Evolutionary conservation across 2,888 invertebrate species (phyloP).

Genomic region (Rotaria magnacalcarata): DNA sequence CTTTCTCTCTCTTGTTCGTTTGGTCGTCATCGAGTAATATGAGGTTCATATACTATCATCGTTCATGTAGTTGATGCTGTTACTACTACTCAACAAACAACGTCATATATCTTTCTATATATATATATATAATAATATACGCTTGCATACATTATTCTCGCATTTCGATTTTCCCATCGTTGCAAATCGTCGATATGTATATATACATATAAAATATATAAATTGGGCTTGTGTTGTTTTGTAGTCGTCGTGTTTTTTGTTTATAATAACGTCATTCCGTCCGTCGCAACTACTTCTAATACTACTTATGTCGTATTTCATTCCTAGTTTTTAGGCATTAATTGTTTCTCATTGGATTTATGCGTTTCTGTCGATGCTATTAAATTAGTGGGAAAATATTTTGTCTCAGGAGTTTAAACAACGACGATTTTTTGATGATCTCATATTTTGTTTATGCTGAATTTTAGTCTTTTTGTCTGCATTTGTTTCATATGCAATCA

Average conservation of each 20-base stretch:
- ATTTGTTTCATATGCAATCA: neutral
- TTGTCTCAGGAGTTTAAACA: neutral
- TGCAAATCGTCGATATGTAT: constrained; percentile 4
- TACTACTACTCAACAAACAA: constrained; percentile 29
- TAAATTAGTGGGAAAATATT: neutral
- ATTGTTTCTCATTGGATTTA: neutral
- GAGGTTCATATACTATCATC: constrained; percentile 26
- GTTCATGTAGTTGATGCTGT: constrained; percentile 26
- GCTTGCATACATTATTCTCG: constrained; percentile 29
- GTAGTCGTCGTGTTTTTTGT: constrained; percentile 20
- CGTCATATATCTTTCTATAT: constrained; percentile 26
- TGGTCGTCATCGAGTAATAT: constrained; percentile 31
- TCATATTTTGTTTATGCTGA: neutral
- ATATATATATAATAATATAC: constrained; percentile 21
- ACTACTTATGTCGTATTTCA: neutral
- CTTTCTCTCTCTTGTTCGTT: neutral
- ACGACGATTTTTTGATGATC: neutral
- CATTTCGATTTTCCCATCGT: constrained; percentile 29
- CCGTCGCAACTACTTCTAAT: constrained; percentile 4
- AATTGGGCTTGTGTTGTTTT: constrained; percentile 17
- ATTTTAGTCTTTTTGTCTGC: neutral
- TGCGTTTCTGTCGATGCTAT: neutral
- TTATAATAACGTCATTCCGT: constrained; percentile 16
- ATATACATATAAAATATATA: neutral
- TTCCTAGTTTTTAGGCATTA: neutral